A percentile compares a stretch with the other conserved stretches of the same genome.
phyloP scores from a whole-genome alignment of 92 coral and sea anemone genomes.

The Umimayanthus kanabou region DNA sequence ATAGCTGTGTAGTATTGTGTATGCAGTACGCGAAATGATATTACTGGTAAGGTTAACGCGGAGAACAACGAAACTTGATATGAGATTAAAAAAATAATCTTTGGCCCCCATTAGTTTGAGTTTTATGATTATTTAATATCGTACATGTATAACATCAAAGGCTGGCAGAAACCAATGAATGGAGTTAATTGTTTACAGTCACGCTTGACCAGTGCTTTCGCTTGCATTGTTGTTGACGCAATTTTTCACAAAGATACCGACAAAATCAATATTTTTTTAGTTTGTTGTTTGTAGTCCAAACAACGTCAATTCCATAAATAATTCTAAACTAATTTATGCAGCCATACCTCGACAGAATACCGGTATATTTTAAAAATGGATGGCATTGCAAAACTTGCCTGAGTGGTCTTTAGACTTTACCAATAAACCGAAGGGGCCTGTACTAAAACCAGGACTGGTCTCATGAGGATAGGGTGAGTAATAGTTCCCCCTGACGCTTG shows the following conservation, averaged over 20 bases:
- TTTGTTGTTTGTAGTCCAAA: too few species aligned
- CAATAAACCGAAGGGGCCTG: neutral
- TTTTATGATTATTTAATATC: neutral
- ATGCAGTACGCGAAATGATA: too few species aligned
- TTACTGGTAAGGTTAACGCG: neutral
- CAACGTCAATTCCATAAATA: neutral
- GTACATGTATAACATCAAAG: neutral
- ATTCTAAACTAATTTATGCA: neutral
- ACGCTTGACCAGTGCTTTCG: neutral
- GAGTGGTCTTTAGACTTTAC: neutral
- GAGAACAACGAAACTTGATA: neutral
- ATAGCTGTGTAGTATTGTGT: neutral
- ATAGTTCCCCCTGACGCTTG: too few species aligned
- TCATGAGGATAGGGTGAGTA: too few species aligned
- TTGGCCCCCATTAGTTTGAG: neutral
- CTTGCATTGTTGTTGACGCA: neutral
- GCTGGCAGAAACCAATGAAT: neutral
- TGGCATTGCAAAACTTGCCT: neutral
- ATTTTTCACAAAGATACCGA: neutral
- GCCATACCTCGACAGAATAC: neutral
- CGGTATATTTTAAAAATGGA: neutral
- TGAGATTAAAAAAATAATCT: neutral
- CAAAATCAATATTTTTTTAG: too few species aligned
- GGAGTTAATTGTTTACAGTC: neutral
- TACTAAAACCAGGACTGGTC: too few species aligned